Conservation (phyloP, 2,113 vertebrate genomes). For the Apodemus sylvaticus region DNA sequence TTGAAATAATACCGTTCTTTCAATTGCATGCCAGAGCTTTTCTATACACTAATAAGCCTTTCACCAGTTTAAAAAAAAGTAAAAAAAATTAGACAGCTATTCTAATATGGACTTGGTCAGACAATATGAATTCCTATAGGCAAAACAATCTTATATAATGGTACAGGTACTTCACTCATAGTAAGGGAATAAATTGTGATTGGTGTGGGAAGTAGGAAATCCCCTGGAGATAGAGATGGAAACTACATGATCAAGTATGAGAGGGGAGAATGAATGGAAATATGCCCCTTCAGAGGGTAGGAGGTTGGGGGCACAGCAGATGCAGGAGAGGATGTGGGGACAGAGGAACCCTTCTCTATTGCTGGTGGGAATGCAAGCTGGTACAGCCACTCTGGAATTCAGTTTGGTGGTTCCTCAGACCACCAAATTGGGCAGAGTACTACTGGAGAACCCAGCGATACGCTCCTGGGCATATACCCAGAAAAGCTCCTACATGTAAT, state of each 20-base stretch:
- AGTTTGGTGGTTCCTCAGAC: no score
- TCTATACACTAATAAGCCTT: background rate
- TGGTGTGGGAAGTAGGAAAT: background rate
- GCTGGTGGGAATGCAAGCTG: no score
- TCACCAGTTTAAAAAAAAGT: background rate
- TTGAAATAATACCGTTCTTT: background rate
- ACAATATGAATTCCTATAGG: conserved; percentile 4
- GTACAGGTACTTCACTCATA: background rate
- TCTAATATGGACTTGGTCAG: background rate
- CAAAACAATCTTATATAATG: background rate
- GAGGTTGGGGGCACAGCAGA: no score
- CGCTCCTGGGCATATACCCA: no score
- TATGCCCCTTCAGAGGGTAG: no score
- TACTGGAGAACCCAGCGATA: no score
- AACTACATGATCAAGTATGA: background rate
- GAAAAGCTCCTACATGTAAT: no score
- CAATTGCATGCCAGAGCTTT: background rate
- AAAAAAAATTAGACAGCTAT: background rate
- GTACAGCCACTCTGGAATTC: no score
- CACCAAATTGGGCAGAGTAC: no score
- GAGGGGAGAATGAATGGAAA: no score
- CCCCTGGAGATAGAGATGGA: background rate
- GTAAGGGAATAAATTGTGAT: background rate
- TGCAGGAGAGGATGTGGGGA: no score
- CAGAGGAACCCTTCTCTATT: no score